Evolutionary conservation across 2,113 vertebrate species (phyloP).

Genomic region (Ptyas mucosa): DNA sequence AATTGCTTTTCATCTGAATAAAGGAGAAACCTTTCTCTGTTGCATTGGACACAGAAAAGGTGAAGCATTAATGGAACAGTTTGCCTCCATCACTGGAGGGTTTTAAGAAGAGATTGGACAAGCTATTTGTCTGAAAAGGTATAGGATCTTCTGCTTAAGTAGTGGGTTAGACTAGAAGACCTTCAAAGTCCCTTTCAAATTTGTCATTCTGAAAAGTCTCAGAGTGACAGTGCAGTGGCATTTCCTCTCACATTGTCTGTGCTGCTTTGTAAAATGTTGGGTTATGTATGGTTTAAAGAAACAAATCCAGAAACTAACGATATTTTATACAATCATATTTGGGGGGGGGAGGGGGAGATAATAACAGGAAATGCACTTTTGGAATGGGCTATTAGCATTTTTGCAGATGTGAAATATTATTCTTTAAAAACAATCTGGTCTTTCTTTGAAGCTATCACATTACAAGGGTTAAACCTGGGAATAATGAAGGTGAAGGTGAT

Average conservation of each 20-base stretch:
- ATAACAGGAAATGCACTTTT: neutral
- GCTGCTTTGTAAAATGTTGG: neutral
- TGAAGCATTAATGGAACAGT: neutral
- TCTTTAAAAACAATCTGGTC: neutral
- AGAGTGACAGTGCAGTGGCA: neutral
- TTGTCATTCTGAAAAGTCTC: neutral
- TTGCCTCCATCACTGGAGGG: neutral
- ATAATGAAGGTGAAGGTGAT: neutral
- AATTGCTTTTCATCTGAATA: neutral
- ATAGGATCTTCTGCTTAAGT: neutral
- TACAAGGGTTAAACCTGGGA: neutral
- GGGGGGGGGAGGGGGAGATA: too few species aligned
- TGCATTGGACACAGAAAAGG: neutral
- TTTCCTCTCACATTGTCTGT: neutral
- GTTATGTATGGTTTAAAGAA: neutral
- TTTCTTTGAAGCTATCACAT: neutral
- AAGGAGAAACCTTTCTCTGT: neutral
- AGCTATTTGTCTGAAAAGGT: neutral
- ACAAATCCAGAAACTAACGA: neutral
- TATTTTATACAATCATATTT: neutral
- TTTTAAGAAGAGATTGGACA: neutral
- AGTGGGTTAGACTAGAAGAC: neutral
- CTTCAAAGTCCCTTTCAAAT: neutral
- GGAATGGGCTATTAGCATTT: neutral
- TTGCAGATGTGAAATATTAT: neutral